Evolutionary conservation across 1,140 invertebrate genomes (phyloP).

Genomic region (Melipona quadrifasciata): DNA sequence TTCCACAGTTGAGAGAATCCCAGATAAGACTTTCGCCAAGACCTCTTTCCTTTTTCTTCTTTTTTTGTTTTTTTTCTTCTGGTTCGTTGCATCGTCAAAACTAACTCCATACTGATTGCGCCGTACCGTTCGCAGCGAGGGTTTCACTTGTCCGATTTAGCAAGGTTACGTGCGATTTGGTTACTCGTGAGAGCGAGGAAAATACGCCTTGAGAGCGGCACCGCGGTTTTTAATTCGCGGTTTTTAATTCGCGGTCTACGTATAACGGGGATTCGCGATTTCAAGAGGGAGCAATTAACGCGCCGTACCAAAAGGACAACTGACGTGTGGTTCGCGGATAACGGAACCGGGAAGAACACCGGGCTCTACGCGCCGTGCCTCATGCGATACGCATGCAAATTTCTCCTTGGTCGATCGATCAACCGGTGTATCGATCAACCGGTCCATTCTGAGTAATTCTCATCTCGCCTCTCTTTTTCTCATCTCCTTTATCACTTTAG

Average conservation of each 20-base stretch:
- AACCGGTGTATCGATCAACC: background rate
- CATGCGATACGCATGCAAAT: slow-evolving; percentile 58
- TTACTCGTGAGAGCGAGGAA: background rate
- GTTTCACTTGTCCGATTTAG: slow-evolving; percentile 5
- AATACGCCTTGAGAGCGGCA: too few relatives aligned
- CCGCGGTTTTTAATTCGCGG: slow-evolving; percentile 34
- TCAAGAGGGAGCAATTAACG: slow-evolving; percentile 68
- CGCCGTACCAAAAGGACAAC: slow-evolving; percentile 72
- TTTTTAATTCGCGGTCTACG: slow-evolving; percentile 36
- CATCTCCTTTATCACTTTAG: too few relatives aligned
- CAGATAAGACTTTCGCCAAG: background rate
- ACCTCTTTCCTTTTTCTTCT: background rate
- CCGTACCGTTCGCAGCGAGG: background rate
- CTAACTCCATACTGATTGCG: slow-evolving; percentile 36
- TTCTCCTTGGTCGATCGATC: slow-evolving; percentile 17
- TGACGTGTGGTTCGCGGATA: slow-evolving; percentile 64
- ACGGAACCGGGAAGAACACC: slow-evolving; percentile 62
- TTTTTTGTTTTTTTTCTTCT: background rate
- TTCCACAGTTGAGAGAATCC: background rate
- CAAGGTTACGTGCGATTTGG: slow-evolving; percentile 36
- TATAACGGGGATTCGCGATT: slow-evolving; percentile 60
- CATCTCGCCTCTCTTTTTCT: too few relatives aligned
- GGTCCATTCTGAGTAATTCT: too few relatives aligned
- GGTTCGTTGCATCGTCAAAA: slow-evolving; percentile 13
- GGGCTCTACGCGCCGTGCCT: slow-evolving; percentile 15